Base-by-base conservation (phyloP, 1,140 invertebrate species). In the Drosophila miranda region DNA sequence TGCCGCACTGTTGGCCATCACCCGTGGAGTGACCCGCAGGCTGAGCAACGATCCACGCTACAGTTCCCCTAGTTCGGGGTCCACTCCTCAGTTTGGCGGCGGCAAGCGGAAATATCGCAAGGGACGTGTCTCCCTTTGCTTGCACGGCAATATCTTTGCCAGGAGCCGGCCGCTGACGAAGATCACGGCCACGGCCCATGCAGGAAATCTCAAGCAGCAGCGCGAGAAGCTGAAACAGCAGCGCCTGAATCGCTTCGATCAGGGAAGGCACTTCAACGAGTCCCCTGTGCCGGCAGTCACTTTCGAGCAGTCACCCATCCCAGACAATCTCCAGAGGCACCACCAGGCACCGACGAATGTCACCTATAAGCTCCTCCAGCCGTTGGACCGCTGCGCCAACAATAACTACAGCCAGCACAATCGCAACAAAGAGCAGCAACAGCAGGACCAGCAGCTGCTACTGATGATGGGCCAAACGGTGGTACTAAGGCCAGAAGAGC, bases 371-470 rank as follows among this genome's bases (percentile, higher is more conserved):
- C 14, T 70, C 6, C 5, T 14, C 0, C 44, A 42, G 13, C 34
- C 34, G 11, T 11, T 38, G 34, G 34, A 3, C 34, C 2, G 34
- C 34, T 38, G 11, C 34, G 26, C 66, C n/a, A 75, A 79, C 28
- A 81, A 76, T 23, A 75, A 70, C 56, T 66, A 66, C 41, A 59
- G 61, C n/a, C 9, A 48, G 9, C 60, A 64, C 16, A 78, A 71
- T 42, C 56, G 34, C 3, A 75, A 80, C 28, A 21, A 56, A 16
- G 16, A 26, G 1, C 21, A 9, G 1, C 21, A 34, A n/a, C 2
- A 9, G 19, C 34, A 19, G 19, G 19, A 19, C 19, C 19, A 6
- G 7, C 28, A 59, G 28, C 6, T 59, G 3, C 11, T 60, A 3
- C 30, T 38, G 34, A 38, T 13, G 13, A 42, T 69, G 49, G 58